These are phyloP conservation scores for Trichechus manatus DNA, from an alignment of 2,113 vertebrate genomes.

Conservation along the genomic window DNA sequence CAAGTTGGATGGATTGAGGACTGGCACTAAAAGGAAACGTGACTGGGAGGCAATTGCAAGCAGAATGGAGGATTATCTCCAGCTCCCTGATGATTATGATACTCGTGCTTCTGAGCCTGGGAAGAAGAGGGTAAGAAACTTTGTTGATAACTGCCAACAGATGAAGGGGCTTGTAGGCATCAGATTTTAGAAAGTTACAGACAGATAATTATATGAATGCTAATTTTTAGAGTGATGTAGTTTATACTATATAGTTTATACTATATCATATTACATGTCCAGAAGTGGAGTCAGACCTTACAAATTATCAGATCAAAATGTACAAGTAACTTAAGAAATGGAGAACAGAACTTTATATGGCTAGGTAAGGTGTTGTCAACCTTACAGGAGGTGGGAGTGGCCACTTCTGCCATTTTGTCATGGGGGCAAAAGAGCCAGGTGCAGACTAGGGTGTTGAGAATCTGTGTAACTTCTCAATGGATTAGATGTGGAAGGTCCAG, in stretches of 20 bases:
- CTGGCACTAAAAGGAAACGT: slow-evolving; percentile 96
- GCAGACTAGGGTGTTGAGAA: neutral
- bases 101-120: slow-evolving; percentile 97
- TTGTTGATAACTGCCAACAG: neutral
- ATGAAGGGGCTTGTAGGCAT: neutral
- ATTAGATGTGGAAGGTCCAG: neutral
- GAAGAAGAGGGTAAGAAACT: slow-evolving; percentile 95
- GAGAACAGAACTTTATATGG: slow-evolving; percentile 7
- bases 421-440: neutral
- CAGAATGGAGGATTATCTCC: slow-evolving; percentile 97
- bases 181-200: slow-evolving; percentile 26
- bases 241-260: neutral
- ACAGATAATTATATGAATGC: neutral
- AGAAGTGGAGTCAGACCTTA: neutral
- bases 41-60: slow-evolving; percentile 93
- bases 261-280: neutral
- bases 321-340: slow-evolving; percentile 35
- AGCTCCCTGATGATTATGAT: slow-evolving; percentile 98
- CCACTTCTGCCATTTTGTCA: slow-evolving; percentile 35
- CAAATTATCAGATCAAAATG: neutral
- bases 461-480: neutral
- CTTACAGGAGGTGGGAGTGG: neutral
- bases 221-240: slow-evolving; percentile 8
- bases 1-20: slow-evolving; percentile 97
- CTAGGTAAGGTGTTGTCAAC: neutral